These are phyloP conservation scores for Penaeus japonicus DNA, from an alignment of 1,140 invertebrate species.

Conservation along the genomic window DNA sequence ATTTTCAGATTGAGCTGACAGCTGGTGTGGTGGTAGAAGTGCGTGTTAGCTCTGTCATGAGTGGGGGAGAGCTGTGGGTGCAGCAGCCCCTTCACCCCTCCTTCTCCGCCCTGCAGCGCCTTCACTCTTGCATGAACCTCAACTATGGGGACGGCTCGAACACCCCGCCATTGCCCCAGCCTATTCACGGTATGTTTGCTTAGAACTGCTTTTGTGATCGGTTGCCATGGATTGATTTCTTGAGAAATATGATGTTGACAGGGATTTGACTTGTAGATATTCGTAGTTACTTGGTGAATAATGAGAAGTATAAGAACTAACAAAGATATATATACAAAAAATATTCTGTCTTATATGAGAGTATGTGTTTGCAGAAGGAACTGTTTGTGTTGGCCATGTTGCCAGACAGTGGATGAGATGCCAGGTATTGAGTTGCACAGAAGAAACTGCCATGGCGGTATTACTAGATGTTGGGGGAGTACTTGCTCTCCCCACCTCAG, in stretches of 20 bases:
- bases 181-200: conserved; percentile 65
- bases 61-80: conserved; percentile 87
- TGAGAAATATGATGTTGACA: too few relatives aligned
- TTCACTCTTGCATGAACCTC: conserved; percentile 73
- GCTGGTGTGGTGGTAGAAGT: conserved; percentile 94
- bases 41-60: conserved; percentile 82
- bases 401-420: conserved; percentile 88
- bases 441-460: conserved; percentile 75
- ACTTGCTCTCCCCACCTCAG: conserved; percentile 75
- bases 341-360: background rate
- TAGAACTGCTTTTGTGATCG: background rate
- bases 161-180: conserved; percentile 68
- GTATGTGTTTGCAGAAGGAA: conserved; percentile 23
- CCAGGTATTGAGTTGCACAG: conserved; percentile 74
- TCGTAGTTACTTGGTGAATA: background rate
- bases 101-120: conserved; percentile 78
- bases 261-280: background rate
- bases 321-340: background rate
- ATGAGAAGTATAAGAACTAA: background rate
- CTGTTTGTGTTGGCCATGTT: conserved; percentile 84
- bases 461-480: conserved; percentile 96
- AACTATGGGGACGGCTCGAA: conserved; percentile 65
- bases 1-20: conserved; percentile 77
- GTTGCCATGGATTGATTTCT: background rate
- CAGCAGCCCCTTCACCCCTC: conserved; percentile 94